Evolutionary conservation across 2,113 vertebrate genomes (phyloP).

Genomic region (Lota lota): DNA sequence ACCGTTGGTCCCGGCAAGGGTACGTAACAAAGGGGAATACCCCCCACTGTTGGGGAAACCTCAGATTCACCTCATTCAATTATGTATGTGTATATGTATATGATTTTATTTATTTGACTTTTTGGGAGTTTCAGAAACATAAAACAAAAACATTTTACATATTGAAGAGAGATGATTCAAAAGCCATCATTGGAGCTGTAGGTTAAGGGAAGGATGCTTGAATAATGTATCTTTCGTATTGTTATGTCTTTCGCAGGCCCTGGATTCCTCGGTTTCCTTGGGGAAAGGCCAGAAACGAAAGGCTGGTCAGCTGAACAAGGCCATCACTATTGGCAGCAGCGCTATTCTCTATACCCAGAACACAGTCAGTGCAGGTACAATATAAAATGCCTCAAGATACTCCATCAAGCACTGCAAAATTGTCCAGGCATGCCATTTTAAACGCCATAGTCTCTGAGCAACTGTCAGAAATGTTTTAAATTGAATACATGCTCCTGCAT

Average conservation of each 20-base stretch:
- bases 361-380: conserved; percentile 68
- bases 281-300: conserved; percentile 86
- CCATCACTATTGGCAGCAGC: conserved; percentile 90
- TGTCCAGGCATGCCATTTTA: too few species aligned
- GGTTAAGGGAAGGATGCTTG: background rate
- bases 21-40: too few species aligned
- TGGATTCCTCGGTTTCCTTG: conserved; percentile 53
- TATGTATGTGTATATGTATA: too few species aligned
- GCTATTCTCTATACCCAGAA: conserved; percentile 89
- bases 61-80: too few species aligned
- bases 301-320: conserved; percentile 73
- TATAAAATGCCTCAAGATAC: conserved; percentile 8
- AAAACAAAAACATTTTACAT: background rate
- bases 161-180: too few species aligned
- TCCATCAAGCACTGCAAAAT: too few species aligned
- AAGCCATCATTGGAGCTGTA: too few species aligned
- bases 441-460: too few species aligned
- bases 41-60: too few species aligned
- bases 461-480: too few species aligned
- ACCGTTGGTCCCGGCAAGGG: conserved; percentile 36
- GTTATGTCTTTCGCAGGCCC: conserved; percentile 45
- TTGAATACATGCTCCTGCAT: conserved; percentile 18
- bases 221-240: background rate
- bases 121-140: background rate
- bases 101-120: background rate